Base-by-base conservation (phyloP, 92 coral and sea anemone species). In the Montipora capitata region DNA sequence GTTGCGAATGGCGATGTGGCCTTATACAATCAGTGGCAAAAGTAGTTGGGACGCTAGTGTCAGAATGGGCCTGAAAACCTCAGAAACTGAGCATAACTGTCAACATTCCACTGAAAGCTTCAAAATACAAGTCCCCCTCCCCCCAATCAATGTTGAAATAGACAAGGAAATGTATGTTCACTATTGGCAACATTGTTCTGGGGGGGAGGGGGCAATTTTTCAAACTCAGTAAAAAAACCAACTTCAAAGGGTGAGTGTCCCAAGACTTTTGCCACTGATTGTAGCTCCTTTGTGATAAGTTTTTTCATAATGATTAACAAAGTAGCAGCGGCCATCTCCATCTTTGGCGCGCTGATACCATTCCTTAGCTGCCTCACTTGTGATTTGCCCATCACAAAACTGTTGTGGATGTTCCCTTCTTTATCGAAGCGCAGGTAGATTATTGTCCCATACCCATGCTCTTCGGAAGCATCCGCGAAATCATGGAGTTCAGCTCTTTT, bases 371-470 rank as follows among this genome's bases (percentile, higher is more conserved):
- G 92, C 58, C 54, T 91, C 10, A 91, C 94, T 12, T 88, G 79
- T 6, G 96, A 87, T 77, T 87, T 94, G 13, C 94, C 94, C 92
- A 83, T 83, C 15, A 94, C 79, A 59, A 93, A 93, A 58, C 88
- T 45, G 68, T 4, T 7, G 39, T 67, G 72, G 14, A 67, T 67
- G 9, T 7, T 43, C 4, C 72, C 72, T 8, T 20, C 15, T 7
- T 27, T 38, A 39, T 27, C 48, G 7, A 68, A 5, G 42, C 74
- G 49, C 51, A 93, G 59, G 71, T 94, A 91, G 51, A 2, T 5
- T 45, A 8, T 81, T 14, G 91, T 75, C 45, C 82, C 92, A 88
- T 80, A 80, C 61, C 82, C 83, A 61, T 80, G 85, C 18, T 56
- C 79, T 76, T 88, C 82, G 40, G 88, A 82, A 13, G 92, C 92